Evolutionary conservation across 2,113 vertebrate species (phyloP), one percentile per base, ranked within the genome.

Genomic region (Apodemus sylvaticus): DNA sequence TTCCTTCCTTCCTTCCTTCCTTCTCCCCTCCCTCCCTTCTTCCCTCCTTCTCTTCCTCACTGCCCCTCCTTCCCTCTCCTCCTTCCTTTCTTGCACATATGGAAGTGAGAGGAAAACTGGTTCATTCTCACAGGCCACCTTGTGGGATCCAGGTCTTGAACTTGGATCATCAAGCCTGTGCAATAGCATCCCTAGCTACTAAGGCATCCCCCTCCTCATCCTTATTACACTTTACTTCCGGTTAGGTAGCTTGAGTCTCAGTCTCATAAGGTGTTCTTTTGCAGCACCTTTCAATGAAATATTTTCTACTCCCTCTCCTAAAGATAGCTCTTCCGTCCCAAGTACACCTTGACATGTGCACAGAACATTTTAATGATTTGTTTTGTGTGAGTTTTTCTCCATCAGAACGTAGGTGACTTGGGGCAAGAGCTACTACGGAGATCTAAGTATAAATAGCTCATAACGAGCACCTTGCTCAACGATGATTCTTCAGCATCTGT

Each of bases 331-430:
- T 86, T 88, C 58, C 66, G 86, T 71, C 42, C 39, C 92, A 42
- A 78, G 39, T 66, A 51, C 3, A 58, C 26, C 45, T 78, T 93
- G 55, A n/a, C 29, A n/a, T 64, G 12, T 70, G 91, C 24, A 36
- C 36, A 81, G 58, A 86, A 55, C 53, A 96, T 86, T 93, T 89
- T 81, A 86, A 82, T 64, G 76, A 39, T 71, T 68, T 82, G 6
- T 94, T 73, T 88, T 78, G 39, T 17, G 10, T 86, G 24, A 31
- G 68, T 62, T 62, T 82, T 60, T 64, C 88, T 64, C 16, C 66
- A 76, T 64, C 5, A 71, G 17, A 90, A 76, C 58, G 3, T 68
- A 39, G 45, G 48, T 45, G 20, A 70, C 19, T 60, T 89, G 60
- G 55, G 42, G 31, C 42, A 93, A 88, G 12, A 93, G 62, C 51